phyloP scores from a whole-genome alignment of 2,888 invertebrate genomes.

The Ommatoiulus sabulosus region DNA sequence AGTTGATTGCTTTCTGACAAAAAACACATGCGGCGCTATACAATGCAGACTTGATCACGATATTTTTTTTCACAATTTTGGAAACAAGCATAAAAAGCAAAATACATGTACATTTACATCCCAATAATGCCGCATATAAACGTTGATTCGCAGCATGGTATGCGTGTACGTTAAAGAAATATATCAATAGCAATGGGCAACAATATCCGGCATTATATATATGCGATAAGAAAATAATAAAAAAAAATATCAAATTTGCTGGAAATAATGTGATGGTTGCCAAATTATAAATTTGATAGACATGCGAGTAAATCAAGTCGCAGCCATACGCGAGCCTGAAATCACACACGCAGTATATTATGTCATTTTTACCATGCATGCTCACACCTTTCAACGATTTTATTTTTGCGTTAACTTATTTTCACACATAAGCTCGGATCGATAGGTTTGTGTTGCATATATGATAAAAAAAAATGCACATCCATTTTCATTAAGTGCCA shows the following conservation, averaged over 20 bases:
- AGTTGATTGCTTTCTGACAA: constrained; percentile 2
- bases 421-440: background rate
- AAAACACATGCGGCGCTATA: background rate
- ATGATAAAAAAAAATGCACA: background rate
- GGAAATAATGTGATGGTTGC: constrained; percentile 49
- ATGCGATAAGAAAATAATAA: constrained; percentile 26
- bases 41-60: background rate
- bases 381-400: background rate
- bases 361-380: constrained; percentile 20
- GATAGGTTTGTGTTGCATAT: background rate
- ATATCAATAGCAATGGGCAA: background rate
- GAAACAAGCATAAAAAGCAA: background rate
- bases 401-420: background rate
- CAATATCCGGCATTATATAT: background rate
- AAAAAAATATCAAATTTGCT: constrained; percentile 50
- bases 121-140: background rate
- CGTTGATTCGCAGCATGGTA: background rate
- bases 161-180: background rate
- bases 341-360: background rate
- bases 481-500: background rate
- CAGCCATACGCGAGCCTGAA: background rate
- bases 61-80: background rate
- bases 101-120: background rate
- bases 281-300: constrained; percentile 38
- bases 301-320: constrained; percentile 45